These are phyloP conservation scores for Kryphioiulus occultus DNA, from an alignment of 2,888 invertebrate species.

Conservation along the genomic window DNA sequence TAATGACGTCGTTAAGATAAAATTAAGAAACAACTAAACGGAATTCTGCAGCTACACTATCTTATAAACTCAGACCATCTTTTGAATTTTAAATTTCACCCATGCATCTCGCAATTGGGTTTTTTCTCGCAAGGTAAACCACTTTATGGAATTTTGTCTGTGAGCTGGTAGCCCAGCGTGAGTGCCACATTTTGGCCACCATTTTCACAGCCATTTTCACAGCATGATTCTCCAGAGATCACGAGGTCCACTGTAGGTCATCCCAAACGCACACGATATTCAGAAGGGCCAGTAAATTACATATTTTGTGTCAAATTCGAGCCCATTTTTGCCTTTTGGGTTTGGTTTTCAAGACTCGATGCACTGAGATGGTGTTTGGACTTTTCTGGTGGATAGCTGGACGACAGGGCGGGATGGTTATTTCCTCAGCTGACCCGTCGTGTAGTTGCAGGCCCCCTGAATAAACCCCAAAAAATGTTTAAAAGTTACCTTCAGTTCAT, in stretches of 20 bases:
- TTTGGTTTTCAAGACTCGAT: background rate
- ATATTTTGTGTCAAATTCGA: slow-evolving; percentile 28
- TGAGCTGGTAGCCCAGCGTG: slow-evolving; percentile 44
- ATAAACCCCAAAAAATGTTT: slow-evolving; percentile 37
- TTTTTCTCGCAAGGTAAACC: slow-evolving; percentile 48
- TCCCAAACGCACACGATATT: background rate
- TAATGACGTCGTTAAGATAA: slow-evolving; percentile 39
- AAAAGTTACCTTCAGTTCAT: slow-evolving; percentile 46
- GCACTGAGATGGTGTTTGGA: background rate
- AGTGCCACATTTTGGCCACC: slow-evolving; percentile 42
- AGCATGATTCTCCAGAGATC: background rate
- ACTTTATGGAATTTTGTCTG: slow-evolving; percentile 46
- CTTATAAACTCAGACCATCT: background rate
- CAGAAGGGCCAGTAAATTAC: slow-evolving; percentile 13
- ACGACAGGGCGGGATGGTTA: background rate
- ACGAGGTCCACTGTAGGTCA: slow-evolving; percentile 15
- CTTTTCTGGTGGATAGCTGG: background rate
- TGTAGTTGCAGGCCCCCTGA: slow-evolving; percentile 21
- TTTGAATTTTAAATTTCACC: slow-evolving; percentile 19
- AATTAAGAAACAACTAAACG: background rate
- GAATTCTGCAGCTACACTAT: slow-evolving; percentile 4
- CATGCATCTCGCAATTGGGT: background rate
- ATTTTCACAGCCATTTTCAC: slow-evolving; percentile 37
- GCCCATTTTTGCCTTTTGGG: background rate
- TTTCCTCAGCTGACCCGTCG: background rate